Base-by-base conservation (phyloP, 2,888 invertebrate species). In the Blastobasis adustella region DNA sequence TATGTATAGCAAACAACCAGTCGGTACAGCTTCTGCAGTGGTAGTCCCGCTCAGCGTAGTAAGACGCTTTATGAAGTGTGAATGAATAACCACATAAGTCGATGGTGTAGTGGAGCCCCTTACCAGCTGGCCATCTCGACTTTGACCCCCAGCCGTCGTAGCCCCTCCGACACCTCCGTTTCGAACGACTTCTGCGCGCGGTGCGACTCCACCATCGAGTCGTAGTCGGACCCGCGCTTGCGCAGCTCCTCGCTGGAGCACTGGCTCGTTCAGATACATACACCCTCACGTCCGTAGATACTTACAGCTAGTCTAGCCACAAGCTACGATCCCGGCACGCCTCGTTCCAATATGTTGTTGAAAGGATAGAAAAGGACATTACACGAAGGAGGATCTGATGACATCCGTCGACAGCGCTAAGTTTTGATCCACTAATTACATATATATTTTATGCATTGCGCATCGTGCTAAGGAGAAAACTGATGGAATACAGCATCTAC, bases 201-300 rank as follows among this genome's bases (percentile, higher is more conserved):
- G 74, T 99, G 97, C 62, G 93, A 92, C 49, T 92, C 87, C 36
- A 96, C 66, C 61, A 99, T 90, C 40, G 92, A 90, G 54, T 96
- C 94, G 70, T 93, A 96, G 78, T 99, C 95, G 0, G 96, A 95
- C 4, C 98, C 98, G 57, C 96, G 91, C 65, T 92, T 91, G 42
- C 93, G 85, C 4, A 99, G 86, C 50, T 91, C 86, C 48, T 23
- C 3, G 3, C 3, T 23, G 23, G 23, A 23, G 23, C 3, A 23
- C 23, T 23, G 23, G 3, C 23, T 23, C 23, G 23, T 23, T 23
- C 23, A 23, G 23, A 23, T 23, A 23, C 23, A 23, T 23, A 23
- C 23, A 23, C 23, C 1, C 23, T 23, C 23, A 23, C 3, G 3
- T 23, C 23, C 23, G 23, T 23, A 23, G 2, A 23, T 23, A 23